Percentiles rank a stretch among this genome's conserved stretches.
Evolutionary conservation across 2,888 invertebrate species (phyloP).

Genomic region (Tineola bisselliella): DNA sequence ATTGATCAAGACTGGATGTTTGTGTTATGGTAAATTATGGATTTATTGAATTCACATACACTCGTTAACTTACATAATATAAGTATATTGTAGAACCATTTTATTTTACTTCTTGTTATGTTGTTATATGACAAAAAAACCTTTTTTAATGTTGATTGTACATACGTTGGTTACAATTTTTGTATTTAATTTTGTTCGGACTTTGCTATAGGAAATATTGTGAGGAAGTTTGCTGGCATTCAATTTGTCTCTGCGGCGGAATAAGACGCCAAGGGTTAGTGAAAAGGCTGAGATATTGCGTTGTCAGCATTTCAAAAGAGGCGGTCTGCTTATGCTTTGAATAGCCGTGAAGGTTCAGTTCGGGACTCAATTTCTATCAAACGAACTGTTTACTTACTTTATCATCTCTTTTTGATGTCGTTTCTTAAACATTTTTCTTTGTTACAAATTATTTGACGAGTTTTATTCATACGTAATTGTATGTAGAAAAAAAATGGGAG

Average conservation of each 20-base stretch:
- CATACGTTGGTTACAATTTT: not conserved
- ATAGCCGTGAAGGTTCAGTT: slow-evolving; percentile 24
- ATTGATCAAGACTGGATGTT: no score
- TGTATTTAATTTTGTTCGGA: slow-evolving; percentile 11
- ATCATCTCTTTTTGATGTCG: slow-evolving; percentile 5
- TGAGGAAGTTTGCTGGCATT: slow-evolving; percentile 36
- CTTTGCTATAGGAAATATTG: slow-evolving; percentile 26
- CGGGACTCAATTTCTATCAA: slow-evolving; percentile 8
- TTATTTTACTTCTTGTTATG: no score
- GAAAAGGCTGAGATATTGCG: slow-evolving; percentile 30
- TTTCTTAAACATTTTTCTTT: slow-evolving; percentile 5
- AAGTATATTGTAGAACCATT: no score
- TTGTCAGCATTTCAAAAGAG: slow-evolving; percentile 35
- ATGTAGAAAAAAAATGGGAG: not conserved
- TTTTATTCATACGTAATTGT: not conserved
- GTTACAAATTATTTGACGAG: not conserved
- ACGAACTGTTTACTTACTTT: slow-evolving; percentile 6
- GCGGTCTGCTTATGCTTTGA: slow-evolving; percentile 33
- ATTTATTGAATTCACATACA: no score
- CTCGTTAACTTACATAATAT: no score
- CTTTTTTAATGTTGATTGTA: no score
- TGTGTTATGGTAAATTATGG: no score
- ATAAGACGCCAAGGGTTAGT: slow-evolving; percentile 20
- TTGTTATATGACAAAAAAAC: no score
- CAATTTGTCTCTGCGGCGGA: slow-evolving; percentile 25